Percentiles rank a stretch among this genome's conserved stretches.
These are phyloP conservation scores for Mesitornis unicolor DNA, from an alignment of 2,113 vertebrate genomes.

Conservation along the genomic window DNA sequence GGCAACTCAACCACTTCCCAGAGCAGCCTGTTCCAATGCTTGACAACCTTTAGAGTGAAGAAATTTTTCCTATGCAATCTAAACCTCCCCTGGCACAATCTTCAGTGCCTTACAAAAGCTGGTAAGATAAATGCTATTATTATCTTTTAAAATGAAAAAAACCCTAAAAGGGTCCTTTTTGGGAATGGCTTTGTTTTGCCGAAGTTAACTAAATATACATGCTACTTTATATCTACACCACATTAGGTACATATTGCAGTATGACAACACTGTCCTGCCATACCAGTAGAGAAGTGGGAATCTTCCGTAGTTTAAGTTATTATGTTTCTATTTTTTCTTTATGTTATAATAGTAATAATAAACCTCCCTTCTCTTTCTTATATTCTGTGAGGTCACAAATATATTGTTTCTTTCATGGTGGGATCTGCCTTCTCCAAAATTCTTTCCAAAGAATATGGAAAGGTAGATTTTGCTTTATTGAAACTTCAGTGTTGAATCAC, in stretches of 20 bases:
- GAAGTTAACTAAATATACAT: neutral
- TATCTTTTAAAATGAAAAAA: neutral
- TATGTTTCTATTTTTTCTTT: neutral
- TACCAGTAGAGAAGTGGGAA: neutral
- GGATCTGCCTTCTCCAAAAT: neutral
- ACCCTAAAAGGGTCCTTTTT: fast-evolving
- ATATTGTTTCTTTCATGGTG: neutral
- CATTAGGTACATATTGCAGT: neutral
- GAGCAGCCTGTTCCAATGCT: no score
- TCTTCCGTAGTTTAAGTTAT: no score
- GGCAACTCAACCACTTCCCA: no score
- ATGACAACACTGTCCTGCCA: neutral
- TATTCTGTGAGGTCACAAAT: neutral
- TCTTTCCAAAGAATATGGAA: neutral
- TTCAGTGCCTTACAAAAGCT: neutral
- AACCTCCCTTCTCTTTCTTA: neutral
- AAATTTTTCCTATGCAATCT: no score
- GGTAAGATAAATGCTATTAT: neutral
- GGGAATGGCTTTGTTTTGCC: neutral
- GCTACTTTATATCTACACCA: neutral
- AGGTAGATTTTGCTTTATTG: neutral
- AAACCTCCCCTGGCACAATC: no score
- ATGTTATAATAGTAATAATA: neutral
- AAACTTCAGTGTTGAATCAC: neutral
- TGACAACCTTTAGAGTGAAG: no score